Conservation (phyloP, 2,113 vertebrate species). For the Brienomyrus brachyistius region DNA sequence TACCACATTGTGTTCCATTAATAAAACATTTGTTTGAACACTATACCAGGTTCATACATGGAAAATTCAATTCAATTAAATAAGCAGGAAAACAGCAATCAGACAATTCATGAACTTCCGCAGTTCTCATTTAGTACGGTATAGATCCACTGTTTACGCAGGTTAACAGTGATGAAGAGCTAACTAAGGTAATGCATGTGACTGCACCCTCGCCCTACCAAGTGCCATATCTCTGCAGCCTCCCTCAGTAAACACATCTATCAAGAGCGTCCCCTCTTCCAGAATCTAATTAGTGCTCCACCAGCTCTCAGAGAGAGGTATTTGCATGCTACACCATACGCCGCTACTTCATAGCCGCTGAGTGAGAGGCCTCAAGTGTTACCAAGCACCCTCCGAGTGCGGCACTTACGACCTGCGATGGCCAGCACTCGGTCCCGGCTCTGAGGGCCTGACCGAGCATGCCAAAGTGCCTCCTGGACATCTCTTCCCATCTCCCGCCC, state of each 20-base stretch:
- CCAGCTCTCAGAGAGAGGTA: background rate
- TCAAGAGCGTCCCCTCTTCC: background rate
- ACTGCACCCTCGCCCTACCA: background rate
- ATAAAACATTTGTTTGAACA: background rate
- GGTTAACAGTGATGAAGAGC: background rate
- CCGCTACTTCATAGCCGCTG: background rate
- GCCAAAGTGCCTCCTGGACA: background rate
- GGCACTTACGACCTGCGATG: background rate
- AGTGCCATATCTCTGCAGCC: background rate
- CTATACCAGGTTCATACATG: background rate
- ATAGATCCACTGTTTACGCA: background rate
- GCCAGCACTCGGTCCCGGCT: background rate
- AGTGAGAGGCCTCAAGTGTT: background rate
- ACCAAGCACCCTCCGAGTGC: background rate
- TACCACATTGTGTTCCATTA: background rate
- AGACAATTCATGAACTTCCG: background rate
- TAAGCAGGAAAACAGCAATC: background rate
- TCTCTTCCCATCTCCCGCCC: background rate
- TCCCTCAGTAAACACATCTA: slow-evolving; percentile 9
- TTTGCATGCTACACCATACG: background rate
- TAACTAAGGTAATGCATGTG: background rate
- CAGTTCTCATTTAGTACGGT: background rate
- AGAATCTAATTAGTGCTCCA: background rate
- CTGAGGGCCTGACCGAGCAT: background rate
- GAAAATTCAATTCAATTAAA: background rate